Conservation (phyloP, 2,113 vertebrate species). For the Psophia crepitans region DNA sequence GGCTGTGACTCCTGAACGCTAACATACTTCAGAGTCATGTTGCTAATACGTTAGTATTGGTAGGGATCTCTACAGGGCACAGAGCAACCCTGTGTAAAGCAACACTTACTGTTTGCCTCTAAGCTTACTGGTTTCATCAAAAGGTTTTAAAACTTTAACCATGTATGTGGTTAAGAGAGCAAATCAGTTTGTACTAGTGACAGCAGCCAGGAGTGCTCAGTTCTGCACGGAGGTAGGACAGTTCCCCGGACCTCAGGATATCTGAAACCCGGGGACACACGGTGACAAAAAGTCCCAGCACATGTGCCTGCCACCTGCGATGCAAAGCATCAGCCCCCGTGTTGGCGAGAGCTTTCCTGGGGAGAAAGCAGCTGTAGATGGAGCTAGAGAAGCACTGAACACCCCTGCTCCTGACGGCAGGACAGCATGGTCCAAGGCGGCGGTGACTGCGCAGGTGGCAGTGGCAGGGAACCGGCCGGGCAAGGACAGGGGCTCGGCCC, state of each 20-base stretch:
- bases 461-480: too few relatives aligned
- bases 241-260: background rate
- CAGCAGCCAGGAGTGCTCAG: background rate
- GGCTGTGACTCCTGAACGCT: background rate
- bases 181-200: background rate
- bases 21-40: background rate
- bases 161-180: background rate
- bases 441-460: background rate
- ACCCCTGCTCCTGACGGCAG: accelerated
- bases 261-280: background rate
- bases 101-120: background rate
- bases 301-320: background rate
- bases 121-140: background rate
- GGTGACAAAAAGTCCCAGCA: background rate
- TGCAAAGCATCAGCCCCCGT: background rate
- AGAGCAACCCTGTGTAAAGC: background rate
- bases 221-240: background rate
- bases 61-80: background rate
- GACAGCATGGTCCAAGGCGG: background rate
- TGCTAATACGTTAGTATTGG: background rate
- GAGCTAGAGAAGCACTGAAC: slow-evolving; percentile 45
- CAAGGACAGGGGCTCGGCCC: accelerated
- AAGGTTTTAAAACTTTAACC: background rate
- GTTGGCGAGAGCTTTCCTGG: background rate
- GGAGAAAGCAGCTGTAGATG: slow-evolving; percentile 49